Evolutionary conservation across 2,797 vertebrate genomes (phyloP).

Genomic region (Halcyon smyrnensis): DNA sequence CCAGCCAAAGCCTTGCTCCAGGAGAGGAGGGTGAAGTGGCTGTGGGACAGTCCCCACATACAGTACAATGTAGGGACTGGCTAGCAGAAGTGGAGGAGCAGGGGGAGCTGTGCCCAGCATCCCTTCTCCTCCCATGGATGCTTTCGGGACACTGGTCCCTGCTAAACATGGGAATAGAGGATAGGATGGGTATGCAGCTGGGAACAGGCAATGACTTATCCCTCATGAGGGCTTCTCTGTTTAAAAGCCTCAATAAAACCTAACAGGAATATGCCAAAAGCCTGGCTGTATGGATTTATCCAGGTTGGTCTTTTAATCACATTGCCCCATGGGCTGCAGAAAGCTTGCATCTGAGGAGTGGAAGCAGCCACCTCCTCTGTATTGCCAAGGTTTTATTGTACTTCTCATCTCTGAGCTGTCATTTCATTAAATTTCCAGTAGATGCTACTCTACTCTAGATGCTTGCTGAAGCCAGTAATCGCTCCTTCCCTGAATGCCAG

Average conservation of each 20-base stretch:
- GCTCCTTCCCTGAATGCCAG: not conserved
- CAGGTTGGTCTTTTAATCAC: not conserved
- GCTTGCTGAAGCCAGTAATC: not conserved
- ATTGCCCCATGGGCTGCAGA: fast-evolving
- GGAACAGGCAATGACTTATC: not conserved
- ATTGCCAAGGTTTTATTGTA: not conserved
- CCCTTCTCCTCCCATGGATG: not conserved
- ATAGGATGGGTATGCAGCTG: not conserved
- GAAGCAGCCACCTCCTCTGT: not conserved
- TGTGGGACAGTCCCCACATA: not conserved
- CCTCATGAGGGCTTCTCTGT: fast-evolving
- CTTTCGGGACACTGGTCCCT: not conserved
- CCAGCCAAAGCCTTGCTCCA: not conserved
- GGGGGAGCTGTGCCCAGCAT: not conserved
- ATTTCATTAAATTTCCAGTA: conserved; percentile 48
- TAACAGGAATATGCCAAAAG: not conserved
- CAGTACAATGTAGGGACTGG: fast-evolving
- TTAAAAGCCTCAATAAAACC: not conserved
- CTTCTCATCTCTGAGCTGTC: conserved; percentile 16
- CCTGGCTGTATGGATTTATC: not conserved
- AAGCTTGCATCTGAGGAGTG: not conserved
- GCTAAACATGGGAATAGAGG: too few species aligned
- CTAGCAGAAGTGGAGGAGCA: not conserved
- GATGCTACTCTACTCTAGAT: conserved; percentile 8
- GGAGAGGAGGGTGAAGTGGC: not conserved